Conservation (phyloP, 1,140 invertebrate species). For the Trichomalopsis sarcophagae region DNA sequence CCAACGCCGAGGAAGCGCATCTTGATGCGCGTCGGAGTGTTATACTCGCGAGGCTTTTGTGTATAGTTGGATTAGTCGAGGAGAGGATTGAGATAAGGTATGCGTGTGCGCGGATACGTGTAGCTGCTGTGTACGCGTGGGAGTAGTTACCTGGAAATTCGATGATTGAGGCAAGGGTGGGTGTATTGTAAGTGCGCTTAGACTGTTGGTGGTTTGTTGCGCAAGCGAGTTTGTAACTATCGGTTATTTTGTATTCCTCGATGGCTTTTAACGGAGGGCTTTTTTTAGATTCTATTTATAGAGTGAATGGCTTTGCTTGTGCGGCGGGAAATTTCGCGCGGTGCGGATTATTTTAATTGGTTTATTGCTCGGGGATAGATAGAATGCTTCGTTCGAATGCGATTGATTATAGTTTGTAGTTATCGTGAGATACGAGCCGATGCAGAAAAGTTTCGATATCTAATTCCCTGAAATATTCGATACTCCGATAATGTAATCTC, state of each 20-base stretch:
- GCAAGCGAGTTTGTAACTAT: neutral
- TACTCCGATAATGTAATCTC: neutral
- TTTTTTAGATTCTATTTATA: neutral
- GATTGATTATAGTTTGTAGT: neutral
- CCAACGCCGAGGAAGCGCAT: neutral
- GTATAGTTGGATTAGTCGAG: neutral
- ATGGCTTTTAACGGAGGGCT: neutral
- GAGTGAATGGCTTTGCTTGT: neutral
- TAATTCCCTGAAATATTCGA: neutral
- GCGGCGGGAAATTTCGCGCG: neutral
- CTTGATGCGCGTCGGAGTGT: neutral
- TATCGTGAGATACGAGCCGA: no score
- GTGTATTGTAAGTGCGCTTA: neutral
- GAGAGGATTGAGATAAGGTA: neutral
- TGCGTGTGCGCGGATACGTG: neutral
- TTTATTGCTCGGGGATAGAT: neutral
- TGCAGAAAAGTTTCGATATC: neutral
- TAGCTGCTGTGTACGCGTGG: neutral
- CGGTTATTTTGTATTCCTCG: neutral
- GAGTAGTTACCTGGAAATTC: neutral
- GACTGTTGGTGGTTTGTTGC: neutral
- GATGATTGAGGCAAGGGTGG: neutral
- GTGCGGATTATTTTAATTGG: neutral
- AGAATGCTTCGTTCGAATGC: neutral
- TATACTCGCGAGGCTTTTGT: neutral